Base-by-base conservation (phyloP, 2,797 vertebrate species). In the Anas georgica region DNA sequence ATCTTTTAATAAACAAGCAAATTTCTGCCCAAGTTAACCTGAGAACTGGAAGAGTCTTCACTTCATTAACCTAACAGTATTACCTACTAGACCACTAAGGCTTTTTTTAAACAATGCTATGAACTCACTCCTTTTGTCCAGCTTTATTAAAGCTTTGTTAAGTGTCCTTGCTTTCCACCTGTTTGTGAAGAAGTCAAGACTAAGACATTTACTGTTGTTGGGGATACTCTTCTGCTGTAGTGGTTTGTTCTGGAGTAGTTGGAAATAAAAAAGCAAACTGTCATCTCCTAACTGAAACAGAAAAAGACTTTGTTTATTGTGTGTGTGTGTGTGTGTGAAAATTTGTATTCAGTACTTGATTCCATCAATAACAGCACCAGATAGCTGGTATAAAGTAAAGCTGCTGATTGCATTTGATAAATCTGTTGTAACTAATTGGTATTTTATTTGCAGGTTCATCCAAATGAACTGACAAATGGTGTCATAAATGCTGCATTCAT, bases 401-500 rank as follows among this genome's bases (percentile, higher is more conserved):
- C 33, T 58, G 89, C 64, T 76, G 59, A 37, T 69, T 93, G 20
- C 12, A 11, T 86, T 81, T 55, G 33, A 6, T 20, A 28, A 4
- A 35, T 62, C 5, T 73, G 6, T 50, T 80, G 33, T 77, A 83
- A 88, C 73, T 96, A 93, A 95, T 55, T 87, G 43, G 2, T 66
- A 66, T 94, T 97, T 91, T 90, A 28, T 97, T 90, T 97, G 86
- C 92, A 99, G 99, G 99, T 99, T 93, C 98, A 99, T 96, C 98
- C 98, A 95, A 98, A 98, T 93, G 99, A 99, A 81, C 97, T 99
- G 94, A 98, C 98, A 96, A 99, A 99, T 72, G 98, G 98, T 28
- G 99, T 99, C 96, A 99, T 99, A 98, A 99, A 99, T 94, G 98
- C 99, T 97, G 99, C 98, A 96, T 99, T 99, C 97, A 98, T 99